Base-by-base conservation (phyloP, 1,140 invertebrate species). In the Brachionus calyciflorus region DNA sequence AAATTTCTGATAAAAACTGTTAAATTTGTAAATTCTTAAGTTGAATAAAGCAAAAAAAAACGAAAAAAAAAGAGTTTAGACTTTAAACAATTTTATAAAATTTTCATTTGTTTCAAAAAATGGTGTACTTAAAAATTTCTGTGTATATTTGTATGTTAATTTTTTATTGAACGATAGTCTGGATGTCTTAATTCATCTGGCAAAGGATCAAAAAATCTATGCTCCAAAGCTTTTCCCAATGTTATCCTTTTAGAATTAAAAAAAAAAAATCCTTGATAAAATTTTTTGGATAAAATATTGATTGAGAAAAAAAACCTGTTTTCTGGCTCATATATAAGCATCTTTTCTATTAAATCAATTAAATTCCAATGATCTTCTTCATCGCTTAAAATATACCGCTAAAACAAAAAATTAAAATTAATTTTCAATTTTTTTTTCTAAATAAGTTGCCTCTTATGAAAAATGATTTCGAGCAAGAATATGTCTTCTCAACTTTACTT, bases 231-330 rank as follows among this genome's bases (percentile, higher is more conserved):
- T 26, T 75, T 12, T 24, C 2, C 12, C 40, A 75, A 41, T n/a
- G 70, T 75, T 53, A 75, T 75, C 49, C 70, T 49, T 55, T 21
- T n/a, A 6, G 3, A 63, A 24, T 65, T 65, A 24, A 24, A 3
- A 5, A 24, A 65, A 65, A 65, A 19, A 28, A 46, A 26, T 26
- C 9, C 9, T 10, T 26, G 5, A 55, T 81, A 99, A 85, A 95
- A 99, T 98, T 85, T 90, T 89, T 79, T 90, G n/a, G n/a, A n/a
- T 88, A 63, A 40, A 40, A 37, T 79, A 99, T 28, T 30, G 1
- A 26, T 26, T 1, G 88, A 88, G 21, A 96, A 95, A 81, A 98
- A 93, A 85, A 98, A 99, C 78, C 98, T 93, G 81, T 99, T 65
- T 3, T 73, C 69, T 14, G 69, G 69, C 21, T 73, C 69, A 24